phyloP scores from a whole-genome alignment of 2,888 invertebrate genomes.

The Tortrix viridana region DNA sequence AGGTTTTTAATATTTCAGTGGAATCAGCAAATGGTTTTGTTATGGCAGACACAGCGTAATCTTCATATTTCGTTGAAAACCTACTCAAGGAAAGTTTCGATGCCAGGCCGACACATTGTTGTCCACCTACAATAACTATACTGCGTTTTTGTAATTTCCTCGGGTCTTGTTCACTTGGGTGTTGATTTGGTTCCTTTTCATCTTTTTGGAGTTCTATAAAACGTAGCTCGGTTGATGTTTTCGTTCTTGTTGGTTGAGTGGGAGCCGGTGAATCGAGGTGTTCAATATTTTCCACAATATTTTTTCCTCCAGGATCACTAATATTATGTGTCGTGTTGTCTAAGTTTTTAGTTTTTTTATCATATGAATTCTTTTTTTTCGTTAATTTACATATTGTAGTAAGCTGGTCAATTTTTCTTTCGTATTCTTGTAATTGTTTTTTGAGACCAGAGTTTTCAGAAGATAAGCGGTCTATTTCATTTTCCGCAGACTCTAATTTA shows the following conservation, averaged over 20 bases:
- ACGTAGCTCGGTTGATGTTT: neutral
- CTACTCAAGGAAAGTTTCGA: constrained; percentile 10
- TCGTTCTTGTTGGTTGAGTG: too few species aligned
- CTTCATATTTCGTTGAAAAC: constrained; percentile 4
- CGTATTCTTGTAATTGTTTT: constrained; percentile 1
- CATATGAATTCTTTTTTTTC: neutral
- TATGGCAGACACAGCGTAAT: constrained; percentile 6
- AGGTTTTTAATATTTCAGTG: constrained; percentile 20
- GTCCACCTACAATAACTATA: constrained; percentile 25
- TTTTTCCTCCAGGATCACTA: neutral
- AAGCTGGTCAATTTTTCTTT: constrained; percentile 1
- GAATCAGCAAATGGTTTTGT: constrained; percentile 21
- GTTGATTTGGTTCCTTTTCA: neutral
- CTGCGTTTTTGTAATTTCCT: neutral
- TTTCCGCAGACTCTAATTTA: constrained; percentile 3
- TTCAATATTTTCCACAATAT: neutral
- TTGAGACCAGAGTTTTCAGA: neutral
- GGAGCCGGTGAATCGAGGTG: too few species aligned
- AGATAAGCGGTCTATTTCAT: constrained; percentile 5
- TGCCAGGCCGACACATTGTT: constrained; percentile 21
- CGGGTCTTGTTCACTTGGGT: neutral
- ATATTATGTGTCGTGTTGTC: neutral
- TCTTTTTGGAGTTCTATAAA: neutral
- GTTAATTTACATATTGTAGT: constrained; percentile 9
- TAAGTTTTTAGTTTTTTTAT: neutral